Evolutionary conservation across 2,113 vertebrate species (phyloP).

Genomic region (Hymenochirus boettgeri): DNA sequence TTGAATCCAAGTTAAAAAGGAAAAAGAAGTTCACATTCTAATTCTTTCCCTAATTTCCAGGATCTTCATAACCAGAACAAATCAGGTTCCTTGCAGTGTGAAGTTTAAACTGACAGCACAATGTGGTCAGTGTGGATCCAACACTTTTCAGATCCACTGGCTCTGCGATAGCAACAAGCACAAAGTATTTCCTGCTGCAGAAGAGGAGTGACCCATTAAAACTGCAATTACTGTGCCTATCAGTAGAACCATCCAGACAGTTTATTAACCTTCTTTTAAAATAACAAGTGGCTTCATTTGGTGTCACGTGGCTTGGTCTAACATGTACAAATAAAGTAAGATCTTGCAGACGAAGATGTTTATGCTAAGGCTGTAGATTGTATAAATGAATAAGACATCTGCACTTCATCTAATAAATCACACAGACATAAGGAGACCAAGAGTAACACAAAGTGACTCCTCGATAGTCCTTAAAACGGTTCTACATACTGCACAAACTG

Average conservation of each 20-base stretch:
- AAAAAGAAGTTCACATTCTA: too few species aligned
- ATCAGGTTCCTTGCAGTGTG: neutral
- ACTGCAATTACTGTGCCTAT: neutral
- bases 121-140: slow-evolving; percentile 18
- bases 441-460: slow-evolving; percentile 8
- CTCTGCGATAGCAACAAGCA: neutral
- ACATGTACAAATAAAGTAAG: slow-evolving; percentile 34
- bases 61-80: too few species aligned
- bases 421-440: neutral
- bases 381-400: slow-evolving; percentile 23
- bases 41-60: too few species aligned
- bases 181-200: slow-evolving; percentile 26
- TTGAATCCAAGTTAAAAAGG: too few species aligned
- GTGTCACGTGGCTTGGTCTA: neutral
- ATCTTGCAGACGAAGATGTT: slow-evolving; percentile 12
- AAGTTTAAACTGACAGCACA: neutral
- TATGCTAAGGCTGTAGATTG: slow-evolving; percentile 23
- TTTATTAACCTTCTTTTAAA: slow-evolving; percentile 28
- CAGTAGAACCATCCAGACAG: neutral
- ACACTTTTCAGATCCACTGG: neutral
- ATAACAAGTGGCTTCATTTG: slow-evolving; percentile 6
- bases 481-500: too few species aligned
- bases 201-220: neutral
- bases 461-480: too few species aligned
- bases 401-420: slow-evolving; percentile 28